These are phyloP conservation scores for Onthophagus sagittarius DNA, from an alignment of 2,888 invertebrate genomes.

Conservation along the genomic window DNA sequence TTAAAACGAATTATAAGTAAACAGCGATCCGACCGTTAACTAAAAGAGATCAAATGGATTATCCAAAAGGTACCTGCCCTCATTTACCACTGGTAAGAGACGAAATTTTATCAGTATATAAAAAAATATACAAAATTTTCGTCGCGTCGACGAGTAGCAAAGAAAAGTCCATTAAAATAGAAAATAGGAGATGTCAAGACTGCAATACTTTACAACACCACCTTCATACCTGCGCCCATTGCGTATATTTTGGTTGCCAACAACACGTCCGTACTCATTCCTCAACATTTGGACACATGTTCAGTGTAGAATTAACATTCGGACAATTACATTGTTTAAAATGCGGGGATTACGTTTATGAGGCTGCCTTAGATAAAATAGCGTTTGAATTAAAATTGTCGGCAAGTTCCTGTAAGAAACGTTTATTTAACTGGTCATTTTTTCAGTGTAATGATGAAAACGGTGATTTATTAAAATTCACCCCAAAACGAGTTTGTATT, in stretches of 20 bases:
- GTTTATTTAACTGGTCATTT: conserved; percentile 56
- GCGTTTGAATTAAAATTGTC: conserved; percentile 42
- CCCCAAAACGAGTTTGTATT: conserved; percentile 75
- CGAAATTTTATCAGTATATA: not conserved
- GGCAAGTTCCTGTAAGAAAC: conserved; percentile 41
- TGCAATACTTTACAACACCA: conserved; percentile 78
- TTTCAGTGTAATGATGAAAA: conserved; percentile 81
- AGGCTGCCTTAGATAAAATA: conserved; percentile 42
- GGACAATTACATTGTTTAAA: conserved; percentile 86
- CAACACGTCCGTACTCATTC: conserved; percentile 86
- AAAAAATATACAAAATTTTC: not conserved
- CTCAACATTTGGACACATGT: conserved; percentile 72
- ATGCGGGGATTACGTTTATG: conserved; percentile 89
- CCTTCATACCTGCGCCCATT: conserved; percentile 81
- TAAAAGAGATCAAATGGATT: not conserved
- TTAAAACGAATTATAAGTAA: not conserved
- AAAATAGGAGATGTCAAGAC: conserved; percentile 59
- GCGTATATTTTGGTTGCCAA: conserved; percentile 92
- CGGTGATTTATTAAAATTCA: conserved; percentile 67
- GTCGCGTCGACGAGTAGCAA: not conserved
- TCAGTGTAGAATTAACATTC: conserved; percentile 83
- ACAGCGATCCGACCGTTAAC: not conserved
- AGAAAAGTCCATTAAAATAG: not conserved
- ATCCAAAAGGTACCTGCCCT: not conserved
- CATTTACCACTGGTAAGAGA: not conserved